Evolutionary conservation across 2,797 vertebrate genomes (phyloP), one percentile per base, ranked within the genome.

Genomic region (Yasuhikotakia modesta): DNA sequence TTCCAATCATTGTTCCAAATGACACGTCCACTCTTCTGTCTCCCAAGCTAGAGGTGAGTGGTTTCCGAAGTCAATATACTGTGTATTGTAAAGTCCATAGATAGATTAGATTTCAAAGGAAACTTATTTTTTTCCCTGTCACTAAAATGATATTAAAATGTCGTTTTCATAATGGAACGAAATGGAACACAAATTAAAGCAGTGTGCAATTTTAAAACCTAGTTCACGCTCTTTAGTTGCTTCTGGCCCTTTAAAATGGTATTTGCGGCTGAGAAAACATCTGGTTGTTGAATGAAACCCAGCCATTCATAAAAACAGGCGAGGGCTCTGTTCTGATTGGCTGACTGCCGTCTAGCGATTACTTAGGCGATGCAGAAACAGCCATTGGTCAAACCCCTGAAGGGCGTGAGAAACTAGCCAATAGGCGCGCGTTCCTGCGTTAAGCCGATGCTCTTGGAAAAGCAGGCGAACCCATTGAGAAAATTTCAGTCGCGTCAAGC

Each of bases 271-370:
- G 32, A 83, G 75, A 70, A 27, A 84, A 81, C 87, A 89, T 92
- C 81, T 87, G 83, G 79, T 81, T 85, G 72, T 79, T 88, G 91
- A 93, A 92, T 93, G 92, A 93, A 93, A 89, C 87, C 87, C 85
- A 90, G 85, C 87, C 91, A 94, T 94, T 93, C 91, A 92, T 93
- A 92, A 93, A 93, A 91, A 91, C 84, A 78, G 43, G 71, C 70
- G 50, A 76, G 74, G 22, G 60, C 2, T 46, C 30, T 39, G 70
- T 53, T 68, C 66, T 60, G 79, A 87, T 89, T 87, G 86, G 87
- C 63, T 76, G 50, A 46, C 39, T 32, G 1, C n/a, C 69, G 67
- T 76, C 82, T 84, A 77, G 39, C 30, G 21, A 77, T 73, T 16
- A 63, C 3, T 17, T 79, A 45, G 80, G 73, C 14, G 39, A 58